Evolutionary conservation across 2,113 vertebrate species (phyloP).

Genomic region (Nicator chloris): DNA sequence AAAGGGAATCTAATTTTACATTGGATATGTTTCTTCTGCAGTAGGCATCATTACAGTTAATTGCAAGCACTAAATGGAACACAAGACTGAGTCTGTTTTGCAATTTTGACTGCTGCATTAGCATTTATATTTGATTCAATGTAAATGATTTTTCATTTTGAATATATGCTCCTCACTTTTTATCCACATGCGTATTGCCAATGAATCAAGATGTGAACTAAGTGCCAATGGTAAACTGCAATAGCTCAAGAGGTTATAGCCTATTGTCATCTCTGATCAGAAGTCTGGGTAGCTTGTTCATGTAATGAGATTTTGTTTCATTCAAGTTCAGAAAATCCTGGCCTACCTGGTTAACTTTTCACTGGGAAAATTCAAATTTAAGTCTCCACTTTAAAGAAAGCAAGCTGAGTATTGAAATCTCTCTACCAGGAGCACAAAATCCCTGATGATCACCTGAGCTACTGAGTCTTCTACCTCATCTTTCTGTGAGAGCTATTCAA

Average conservation of each 20-base stretch:
- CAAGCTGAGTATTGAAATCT: not conserved
- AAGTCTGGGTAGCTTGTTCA: not conserved
- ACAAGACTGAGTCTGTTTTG: not conserved
- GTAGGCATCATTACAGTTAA: not conserved
- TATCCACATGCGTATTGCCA: not conserved
- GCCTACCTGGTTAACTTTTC: not conserved
- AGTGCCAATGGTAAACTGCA: not conserved
- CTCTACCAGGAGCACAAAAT: not conserved
- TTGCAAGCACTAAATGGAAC: constrained; percentile 10
- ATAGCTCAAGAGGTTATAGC: not conserved
- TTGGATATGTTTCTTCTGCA: not conserved
- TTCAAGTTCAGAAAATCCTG: not conserved
- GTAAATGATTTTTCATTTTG: constrained; percentile 9
- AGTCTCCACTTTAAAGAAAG: not conserved
- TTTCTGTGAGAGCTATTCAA: not conserved
- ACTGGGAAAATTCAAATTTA: not conserved
- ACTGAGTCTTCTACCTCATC: not conserved
- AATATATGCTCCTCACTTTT: not conserved
- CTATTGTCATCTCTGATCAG: not conserved
- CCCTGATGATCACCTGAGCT: not conserved
- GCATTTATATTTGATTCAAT: constrained; percentile 42
- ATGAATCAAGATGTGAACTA: not conserved
- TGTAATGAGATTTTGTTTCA: not conserved
- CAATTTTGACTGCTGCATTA: constrained; percentile 19
- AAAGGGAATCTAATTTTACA: not conserved